Base-by-base conservation (phyloP, 2,888 invertebrate genomes). In the Nephrotoma guestfalica region DNA sequence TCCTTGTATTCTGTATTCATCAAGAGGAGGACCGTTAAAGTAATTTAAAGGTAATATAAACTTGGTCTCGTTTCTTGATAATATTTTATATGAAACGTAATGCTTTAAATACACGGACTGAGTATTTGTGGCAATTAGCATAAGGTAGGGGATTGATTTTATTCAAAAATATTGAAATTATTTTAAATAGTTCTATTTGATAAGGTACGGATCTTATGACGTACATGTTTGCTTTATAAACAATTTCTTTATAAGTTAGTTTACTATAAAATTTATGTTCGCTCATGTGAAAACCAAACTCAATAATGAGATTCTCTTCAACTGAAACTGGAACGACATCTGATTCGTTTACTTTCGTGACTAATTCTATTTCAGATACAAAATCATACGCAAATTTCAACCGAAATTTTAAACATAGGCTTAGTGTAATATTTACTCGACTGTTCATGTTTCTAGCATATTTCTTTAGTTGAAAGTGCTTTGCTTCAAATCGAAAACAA, bases 401-500 rank as follows among this genome's bases (percentile, higher is more conserved):
- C 83, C 86, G 87, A 71, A 86, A 87, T 71, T 87, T 87, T 43
- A 85, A 86, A 85, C 86, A 57, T 15, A 87, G 15, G 47, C 85
- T 85, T 86, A 86, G 43, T 13, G 57, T 40, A 86, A 87, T 86
- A 71, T 87, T 87, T 86, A 18, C 83, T 83, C 87, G 86, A 71
- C 71, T 86, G 15, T 86, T 87, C 3, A 15, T 87, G 9, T 41
- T 41, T 15, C 71, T 86, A 7, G 47, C 41, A 87, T 86, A 87
- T 86, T 85, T 85, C 83, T 87, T 86, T 18, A 87, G 43, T 86
- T 87, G 83, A 13, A 43, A 11, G 86, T 87, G 87, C 11, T 87
- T 87, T 83, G 86, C 87, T 86, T 87, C 87, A 18, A 86, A 86
- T 4, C 87, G 51, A 15, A 87, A 86, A 40, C 71, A 87, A 83